These are phyloP conservation scores for Marmota monax DNA, from an alignment of 2,113 vertebrate species.

Conservation along the genomic window DNA sequence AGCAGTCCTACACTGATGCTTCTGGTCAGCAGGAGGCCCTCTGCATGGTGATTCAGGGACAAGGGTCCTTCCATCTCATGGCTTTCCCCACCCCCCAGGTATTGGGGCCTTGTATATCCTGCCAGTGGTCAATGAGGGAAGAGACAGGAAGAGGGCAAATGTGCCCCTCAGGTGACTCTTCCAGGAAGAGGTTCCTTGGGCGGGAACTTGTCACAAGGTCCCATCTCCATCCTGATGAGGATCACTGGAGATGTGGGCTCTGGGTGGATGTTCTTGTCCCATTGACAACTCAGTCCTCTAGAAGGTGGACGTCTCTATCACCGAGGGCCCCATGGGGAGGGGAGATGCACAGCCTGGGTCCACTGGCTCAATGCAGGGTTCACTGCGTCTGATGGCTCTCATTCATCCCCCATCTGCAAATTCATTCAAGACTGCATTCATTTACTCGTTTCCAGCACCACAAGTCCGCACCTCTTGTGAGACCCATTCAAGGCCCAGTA, in stretches of 20 bases:
- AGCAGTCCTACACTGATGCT: no score
- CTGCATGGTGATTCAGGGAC: no score
- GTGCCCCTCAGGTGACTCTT: neutral
- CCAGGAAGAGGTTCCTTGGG: neutral
- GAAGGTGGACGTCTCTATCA: neutral
- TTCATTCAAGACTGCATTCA: neutral
- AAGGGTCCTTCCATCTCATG: no score
- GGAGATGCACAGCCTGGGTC: neutral
- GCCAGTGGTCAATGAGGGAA: neutral
- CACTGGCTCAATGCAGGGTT: neutral
- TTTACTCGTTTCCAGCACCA: neutral
- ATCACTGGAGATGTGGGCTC: neutral
- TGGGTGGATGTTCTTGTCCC: neutral
- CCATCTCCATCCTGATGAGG: neutral
- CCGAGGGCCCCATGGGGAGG: neutral
- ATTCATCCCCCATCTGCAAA: neutral
- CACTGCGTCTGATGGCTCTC: neutral
- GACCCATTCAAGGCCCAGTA: no score
- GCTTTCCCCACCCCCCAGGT: no score
- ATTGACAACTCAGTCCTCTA: neutral
- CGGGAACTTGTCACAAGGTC: conserved; percentile 16
- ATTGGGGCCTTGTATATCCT: neutral
- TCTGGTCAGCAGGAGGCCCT: no score
- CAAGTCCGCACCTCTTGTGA: no score
- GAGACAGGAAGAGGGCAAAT: neutral